These are phyloP conservation scores for Lepidurus apus DNA, from an alignment of 1,140 invertebrate genomes.

Conservation along the genomic window DNA sequence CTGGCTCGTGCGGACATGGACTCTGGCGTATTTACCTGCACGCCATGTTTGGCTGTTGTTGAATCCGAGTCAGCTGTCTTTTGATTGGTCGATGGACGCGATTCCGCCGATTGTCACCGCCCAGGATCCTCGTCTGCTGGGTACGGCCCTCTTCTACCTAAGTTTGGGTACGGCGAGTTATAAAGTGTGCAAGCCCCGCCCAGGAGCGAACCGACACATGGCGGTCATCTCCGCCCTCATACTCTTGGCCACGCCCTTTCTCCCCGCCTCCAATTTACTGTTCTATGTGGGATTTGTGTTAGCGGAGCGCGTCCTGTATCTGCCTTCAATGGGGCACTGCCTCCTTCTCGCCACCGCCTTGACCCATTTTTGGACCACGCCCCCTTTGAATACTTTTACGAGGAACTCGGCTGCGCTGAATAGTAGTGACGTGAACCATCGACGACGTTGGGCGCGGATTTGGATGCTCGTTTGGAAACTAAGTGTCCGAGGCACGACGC, in stretches of 20 bases:
- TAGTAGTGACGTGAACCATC: not conserved
- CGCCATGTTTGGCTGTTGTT: conserved; percentile 77
- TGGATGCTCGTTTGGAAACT: not conserved
- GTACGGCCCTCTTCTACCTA: conserved; percentile 64
- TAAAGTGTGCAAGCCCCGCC: not conserved
- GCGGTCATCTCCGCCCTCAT: not conserved
- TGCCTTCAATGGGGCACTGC: conserved; percentile 93
- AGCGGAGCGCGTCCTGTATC: conserved; percentile 88
- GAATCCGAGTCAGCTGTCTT: conserved; percentile 74
- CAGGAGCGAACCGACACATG: not conserved
- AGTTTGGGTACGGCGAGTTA: not conserved
- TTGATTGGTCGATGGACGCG: conserved; percentile 94
- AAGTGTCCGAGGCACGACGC: conserved; percentile 46
- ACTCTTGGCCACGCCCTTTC: conserved; percentile 57
- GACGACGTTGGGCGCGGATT: not conserved
- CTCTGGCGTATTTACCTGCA: conserved; percentile 66
- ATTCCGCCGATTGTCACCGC: conserved; percentile 69
- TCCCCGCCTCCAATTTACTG: conserved; percentile 87
- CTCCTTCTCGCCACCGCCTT: conserved; percentile 74
- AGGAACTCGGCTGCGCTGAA: not conserved
- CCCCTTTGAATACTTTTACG: not conserved
- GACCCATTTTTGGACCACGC: conserved; percentile 44
- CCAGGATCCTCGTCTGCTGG: conserved; percentile 66
- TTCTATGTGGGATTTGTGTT: conserved; percentile 97
- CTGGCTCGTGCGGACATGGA: conserved; percentile 62